Percentiles rank a stretch among this genome's conserved stretches.
Conservation (phyloP, 2,888 invertebrate species). For the Hirtodrosophila confusa region DNA sequence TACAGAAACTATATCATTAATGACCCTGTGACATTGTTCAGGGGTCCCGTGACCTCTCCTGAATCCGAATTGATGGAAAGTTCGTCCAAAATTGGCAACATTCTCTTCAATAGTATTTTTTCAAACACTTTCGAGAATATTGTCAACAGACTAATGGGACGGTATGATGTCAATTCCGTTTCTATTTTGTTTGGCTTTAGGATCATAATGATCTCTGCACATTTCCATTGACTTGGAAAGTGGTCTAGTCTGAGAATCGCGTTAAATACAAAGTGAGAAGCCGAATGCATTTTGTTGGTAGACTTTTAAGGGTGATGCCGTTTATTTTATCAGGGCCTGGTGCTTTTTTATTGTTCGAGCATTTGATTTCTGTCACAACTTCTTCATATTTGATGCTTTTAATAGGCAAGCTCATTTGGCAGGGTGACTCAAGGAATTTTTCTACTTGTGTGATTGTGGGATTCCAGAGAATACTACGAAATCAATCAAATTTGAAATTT, state of each 20-base stretch:
- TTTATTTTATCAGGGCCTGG: too few relatives aligned
- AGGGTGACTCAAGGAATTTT: too few relatives aligned
- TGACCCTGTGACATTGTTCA: too few relatives aligned
- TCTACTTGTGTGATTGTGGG: conserved; percentile 5
- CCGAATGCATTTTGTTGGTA: conserved; percentile 7
- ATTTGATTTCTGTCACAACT: too few relatives aligned
- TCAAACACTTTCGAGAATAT: conserved; percentile 10
- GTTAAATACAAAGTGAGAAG: conserved; percentile 6
- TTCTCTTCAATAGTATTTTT: conserved; percentile 11
- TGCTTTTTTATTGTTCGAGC: too few relatives aligned
- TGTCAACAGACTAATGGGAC: conserved; percentile 2
- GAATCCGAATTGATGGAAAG: too few relatives aligned
- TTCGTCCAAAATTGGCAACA: conserved; percentile 14
- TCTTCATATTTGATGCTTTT: too few relatives aligned
- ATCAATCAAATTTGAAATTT: conserved; percentile 3
- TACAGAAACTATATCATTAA: too few relatives aligned
- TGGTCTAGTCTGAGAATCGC: conserved; percentile 7
- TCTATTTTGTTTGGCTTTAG: conserved; percentile 5
- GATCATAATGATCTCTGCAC: too few relatives aligned
- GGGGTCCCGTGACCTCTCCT: too few relatives aligned
- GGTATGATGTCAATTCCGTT: neutral
- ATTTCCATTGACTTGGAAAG: conserved; percentile 6
- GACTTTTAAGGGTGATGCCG: neutral
- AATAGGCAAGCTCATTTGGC: too few relatives aligned
- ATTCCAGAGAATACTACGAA: conserved; percentile 8